A percentile compares a stretch with the other conserved stretches of the same genome.
Evolutionary conservation across 64 coral and sea anemone genomes (phyloP).

Genomic region (Catalaphyllia jardinei): DNA sequence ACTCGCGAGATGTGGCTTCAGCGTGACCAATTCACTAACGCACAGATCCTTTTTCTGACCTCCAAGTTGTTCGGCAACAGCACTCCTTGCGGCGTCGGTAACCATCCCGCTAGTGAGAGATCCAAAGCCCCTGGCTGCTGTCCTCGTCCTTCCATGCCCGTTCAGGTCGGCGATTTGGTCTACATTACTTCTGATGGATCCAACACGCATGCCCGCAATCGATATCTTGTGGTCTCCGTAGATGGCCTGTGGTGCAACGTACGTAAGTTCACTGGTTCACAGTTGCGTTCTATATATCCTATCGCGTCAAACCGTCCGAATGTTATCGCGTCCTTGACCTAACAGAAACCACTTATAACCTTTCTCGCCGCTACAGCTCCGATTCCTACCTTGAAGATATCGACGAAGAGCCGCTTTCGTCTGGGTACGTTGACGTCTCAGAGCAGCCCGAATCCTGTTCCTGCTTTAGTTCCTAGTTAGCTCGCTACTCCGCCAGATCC

Average conservation of each 20-base stretch:
- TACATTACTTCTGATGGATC: slow-evolving; percentile 64
- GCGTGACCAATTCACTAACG: slow-evolving; percentile 11
- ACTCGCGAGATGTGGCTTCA: slow-evolving; percentile 25
- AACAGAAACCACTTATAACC: not conserved
- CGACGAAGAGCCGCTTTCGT: not conserved
- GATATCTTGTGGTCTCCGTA: slow-evolving; percentile 47
- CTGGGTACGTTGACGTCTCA: not conserved
- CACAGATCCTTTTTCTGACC: slow-evolving; percentile 50
- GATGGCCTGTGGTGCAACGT: slow-evolving; percentile 49
- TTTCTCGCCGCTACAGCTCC: not conserved
- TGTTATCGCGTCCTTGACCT: slow-evolving; percentile 26
- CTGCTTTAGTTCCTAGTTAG: slow-evolving; percentile 11
- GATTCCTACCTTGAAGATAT: not conserved
- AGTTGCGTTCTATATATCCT: not conserved
- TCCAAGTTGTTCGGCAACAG: slow-evolving; percentile 19
- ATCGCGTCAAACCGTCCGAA: slow-evolving; percentile 26
- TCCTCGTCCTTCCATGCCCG: not conserved
- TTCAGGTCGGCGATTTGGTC: slow-evolving; percentile 65
- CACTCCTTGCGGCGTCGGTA: slow-evolving; percentile 34
- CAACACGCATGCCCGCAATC: slow-evolving; percentile 52
- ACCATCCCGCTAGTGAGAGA: slow-evolving; percentile 51
- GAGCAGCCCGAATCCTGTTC: not conserved
- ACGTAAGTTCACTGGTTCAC: slow-evolving; percentile 32
- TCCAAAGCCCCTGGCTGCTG: slow-evolving; percentile 45
- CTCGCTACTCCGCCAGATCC: not conserved